Conservation (phyloP, 1,140 invertebrate species). For the Plutomurus gul region DNA sequence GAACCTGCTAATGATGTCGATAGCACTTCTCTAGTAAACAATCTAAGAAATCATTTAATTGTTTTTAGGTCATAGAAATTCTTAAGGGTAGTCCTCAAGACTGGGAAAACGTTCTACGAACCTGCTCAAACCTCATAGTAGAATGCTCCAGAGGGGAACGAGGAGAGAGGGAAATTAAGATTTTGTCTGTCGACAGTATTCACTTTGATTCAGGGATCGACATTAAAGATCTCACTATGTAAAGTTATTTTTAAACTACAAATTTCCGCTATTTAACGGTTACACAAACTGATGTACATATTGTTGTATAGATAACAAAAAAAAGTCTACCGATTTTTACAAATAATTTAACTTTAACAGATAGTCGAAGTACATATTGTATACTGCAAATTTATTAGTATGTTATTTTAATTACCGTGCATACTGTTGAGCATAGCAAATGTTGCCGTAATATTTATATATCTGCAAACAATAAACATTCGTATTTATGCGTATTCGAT, state of each 20-base stretch:
- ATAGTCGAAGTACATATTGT: too few relatives aligned
- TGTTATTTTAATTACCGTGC: too few relatives aligned
- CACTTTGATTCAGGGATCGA: constrained; percentile 50
- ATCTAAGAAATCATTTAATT: neutral
- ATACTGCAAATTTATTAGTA: too few relatives aligned
- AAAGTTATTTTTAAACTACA: neutral
- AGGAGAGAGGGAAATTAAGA: constrained; percentile 4
- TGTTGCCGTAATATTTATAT: too few relatives aligned
- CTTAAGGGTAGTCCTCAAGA: constrained; percentile 30
- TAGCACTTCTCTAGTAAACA: neutral
- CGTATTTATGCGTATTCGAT: too few relatives aligned
- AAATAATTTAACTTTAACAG: too few relatives aligned
- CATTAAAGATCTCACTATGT: constrained; percentile 41
- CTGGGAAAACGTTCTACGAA: constrained; percentile 38
- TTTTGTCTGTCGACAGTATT: constrained; percentile 37
- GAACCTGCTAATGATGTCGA: constrained; percentile 10
- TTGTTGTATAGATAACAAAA: neutral
- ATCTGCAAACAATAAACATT: too few relatives aligned
- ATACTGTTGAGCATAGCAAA: too few relatives aligned
- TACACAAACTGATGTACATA: neutral
- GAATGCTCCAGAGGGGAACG: neutral
- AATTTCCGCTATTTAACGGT: neutral
- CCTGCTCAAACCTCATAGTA: constrained; percentile 34
- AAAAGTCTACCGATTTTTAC: too few relatives aligned
- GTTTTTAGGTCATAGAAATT: constrained; percentile 21